Evolutionary conservation across 2,888 invertebrate genomes (phyloP).

Genomic region (Halictus ligatus): DNA sequence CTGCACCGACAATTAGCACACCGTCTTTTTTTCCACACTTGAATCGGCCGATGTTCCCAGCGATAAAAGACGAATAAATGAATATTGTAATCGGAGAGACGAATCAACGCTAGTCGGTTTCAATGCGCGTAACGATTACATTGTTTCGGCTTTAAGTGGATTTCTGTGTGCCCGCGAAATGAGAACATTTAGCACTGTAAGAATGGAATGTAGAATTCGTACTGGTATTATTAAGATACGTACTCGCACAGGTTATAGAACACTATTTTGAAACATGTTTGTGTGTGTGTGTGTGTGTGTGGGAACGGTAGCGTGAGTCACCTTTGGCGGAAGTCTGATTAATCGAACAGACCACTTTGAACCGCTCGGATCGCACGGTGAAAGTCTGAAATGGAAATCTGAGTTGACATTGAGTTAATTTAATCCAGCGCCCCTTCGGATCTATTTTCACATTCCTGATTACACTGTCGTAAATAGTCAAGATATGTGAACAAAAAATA

Average conservation of each 20-base stretch:
- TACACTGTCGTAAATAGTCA: not conserved
- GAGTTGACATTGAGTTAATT: not conserved
- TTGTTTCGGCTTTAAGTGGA: not conserved
- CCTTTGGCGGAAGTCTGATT: slow-evolving; percentile 4
- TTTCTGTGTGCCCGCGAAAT: not conserved
- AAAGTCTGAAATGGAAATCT: slow-evolving; percentile 16
- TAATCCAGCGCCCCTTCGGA: not conserved
- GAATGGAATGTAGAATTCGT: not conserved
- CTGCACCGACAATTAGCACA: not conserved
- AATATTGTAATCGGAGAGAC: not conserved
- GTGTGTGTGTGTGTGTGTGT: not conserved
- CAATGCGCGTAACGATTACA: slow-evolving; percentile 2
- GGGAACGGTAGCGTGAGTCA: slow-evolving; percentile 6
- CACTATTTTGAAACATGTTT: not conserved
- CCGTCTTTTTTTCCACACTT: not conserved
- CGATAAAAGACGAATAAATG: slow-evolving; percentile 22
- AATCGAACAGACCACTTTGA: not conserved
- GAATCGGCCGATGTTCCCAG: slow-evolving; percentile 12
- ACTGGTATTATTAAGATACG: not conserved
- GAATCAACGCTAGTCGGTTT: not conserved
- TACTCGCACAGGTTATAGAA: not conserved
- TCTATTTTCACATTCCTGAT: not conserved
- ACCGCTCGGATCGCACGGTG: slow-evolving; percentile 10
- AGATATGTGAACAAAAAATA: not conserved
- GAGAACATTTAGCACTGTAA: not conserved